Base-by-base conservation (phyloP, 2,797 vertebrate genomes). In the Trachops cirrhosus region DNA sequence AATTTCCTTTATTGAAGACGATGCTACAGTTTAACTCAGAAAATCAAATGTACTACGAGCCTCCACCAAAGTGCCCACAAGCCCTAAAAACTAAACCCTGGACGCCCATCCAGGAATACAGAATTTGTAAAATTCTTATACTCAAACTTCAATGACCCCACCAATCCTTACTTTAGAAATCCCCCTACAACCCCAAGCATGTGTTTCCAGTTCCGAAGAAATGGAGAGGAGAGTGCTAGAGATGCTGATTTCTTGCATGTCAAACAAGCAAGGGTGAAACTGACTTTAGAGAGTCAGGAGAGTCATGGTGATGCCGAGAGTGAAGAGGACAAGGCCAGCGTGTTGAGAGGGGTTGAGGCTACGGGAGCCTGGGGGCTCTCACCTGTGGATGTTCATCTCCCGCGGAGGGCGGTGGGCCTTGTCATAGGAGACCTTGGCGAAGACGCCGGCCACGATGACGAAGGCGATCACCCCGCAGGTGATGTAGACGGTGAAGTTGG, bases 301-400 rank as follows among this genome's bases (percentile, higher is more conserved):
- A 22, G 73, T 11, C 26, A 3, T 6, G 54, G 26, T 1, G 18
- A 50, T 9, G 34, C 9, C 10, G 12, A 73, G 39, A 44, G 39
- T 24, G 22, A 32, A n/a, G 52, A 39, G 1, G 52, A 22, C 41
- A 18, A 29, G 39, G 62, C 15, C 48, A 32, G 92, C 62, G 21
- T 0, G 37, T 6, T 37, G 9, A 1, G 54, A 29, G 0, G 44
- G 12, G 3, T 4, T 7, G 48, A 90, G 75, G 34, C 32, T 11
- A 3, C 82, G 2, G 90, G 26, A 64, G 6, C 29, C 4, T 0
- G 32, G 21, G 37, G 2, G 5, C n/a, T 52, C 98, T 98, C 98
- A 99, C 99, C 99, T 99, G 99, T 99, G 99, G 97, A 99, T 99
- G 97, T 99, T 99, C 99, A 99, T 99, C 98, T 99, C 99, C 99